A percentile compares a stretch with the other conserved stretches of the same genome.
Conservation (phyloP, 2,888 invertebrate species). For the Rotaria macrura region DNA sequence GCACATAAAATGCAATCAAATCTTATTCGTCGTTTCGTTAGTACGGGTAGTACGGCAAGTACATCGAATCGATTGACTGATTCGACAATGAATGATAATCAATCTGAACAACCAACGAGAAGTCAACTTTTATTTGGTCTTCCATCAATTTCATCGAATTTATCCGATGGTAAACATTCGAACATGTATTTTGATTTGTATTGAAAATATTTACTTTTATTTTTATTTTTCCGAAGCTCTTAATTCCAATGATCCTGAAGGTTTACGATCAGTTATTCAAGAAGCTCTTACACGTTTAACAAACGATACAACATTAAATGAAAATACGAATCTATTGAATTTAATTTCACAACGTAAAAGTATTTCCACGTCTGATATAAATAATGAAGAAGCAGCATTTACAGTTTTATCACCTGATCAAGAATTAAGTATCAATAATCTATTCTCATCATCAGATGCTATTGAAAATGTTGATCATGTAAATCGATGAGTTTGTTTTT, state of each 20-base stretch:
- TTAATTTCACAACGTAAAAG: slow-evolving; percentile 61
- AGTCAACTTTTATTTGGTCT: neutral
- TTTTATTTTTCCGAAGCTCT: neutral
- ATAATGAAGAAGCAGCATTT: slow-evolving; percentile 61
- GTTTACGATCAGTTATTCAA: neutral
- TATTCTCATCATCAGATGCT: slow-evolving; percentile 44
- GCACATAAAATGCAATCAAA: neutral
- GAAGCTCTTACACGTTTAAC: neutral
- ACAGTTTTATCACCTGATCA: slow-evolving; percentile 81
- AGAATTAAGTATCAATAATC: slow-evolving; percentile 84
- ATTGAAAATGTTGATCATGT: neutral
- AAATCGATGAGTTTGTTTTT: neutral
- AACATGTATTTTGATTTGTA: neutral
- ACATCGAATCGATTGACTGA: neutral
- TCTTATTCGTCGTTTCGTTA: neutral
- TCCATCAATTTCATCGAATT: neutral
- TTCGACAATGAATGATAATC: neutral
- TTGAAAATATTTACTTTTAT: neutral
- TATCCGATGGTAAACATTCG: neutral
- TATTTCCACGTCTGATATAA: slow-evolving; percentile 81
- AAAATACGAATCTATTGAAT: neutral
- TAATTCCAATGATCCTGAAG: neutral
- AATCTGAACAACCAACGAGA: neutral
- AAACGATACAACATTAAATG: neutral
- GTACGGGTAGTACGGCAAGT: neutral